Conservation (phyloP, 2,113 vertebrate species). For the Agapornis roseicollis region DNA sequence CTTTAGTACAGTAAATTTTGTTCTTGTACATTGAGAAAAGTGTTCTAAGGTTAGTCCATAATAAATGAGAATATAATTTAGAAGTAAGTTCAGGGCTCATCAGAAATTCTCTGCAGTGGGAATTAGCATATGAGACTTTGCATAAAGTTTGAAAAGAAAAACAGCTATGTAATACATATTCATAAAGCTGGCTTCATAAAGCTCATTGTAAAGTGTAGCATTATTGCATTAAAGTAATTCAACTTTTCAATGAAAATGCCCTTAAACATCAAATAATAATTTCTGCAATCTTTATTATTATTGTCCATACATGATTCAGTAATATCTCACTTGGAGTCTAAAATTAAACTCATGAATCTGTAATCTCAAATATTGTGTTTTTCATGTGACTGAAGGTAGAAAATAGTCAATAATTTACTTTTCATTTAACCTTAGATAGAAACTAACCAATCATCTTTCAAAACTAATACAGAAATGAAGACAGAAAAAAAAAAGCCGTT, state of each 20-base stretch:
- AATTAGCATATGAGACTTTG: slow-evolving; percentile 30
- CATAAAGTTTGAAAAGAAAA: slow-evolving; percentile 17
- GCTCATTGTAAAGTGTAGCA: neutral
- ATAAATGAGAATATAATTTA: slow-evolving; percentile 17
- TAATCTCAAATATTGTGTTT: neutral
- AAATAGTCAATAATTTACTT: slow-evolving; percentile 7
- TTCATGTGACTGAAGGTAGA: neutral
- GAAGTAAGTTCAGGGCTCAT: slow-evolving; percentile 25
- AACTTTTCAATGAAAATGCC: slow-evolving; percentile 38
- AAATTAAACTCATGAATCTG: slow-evolving; percentile 28
- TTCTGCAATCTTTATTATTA: slow-evolving; percentile 9
- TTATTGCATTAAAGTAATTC: slow-evolving; percentile 32
- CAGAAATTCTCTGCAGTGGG: slow-evolving; percentile 10
- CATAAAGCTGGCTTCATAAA: neutral
- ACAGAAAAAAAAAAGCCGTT: neutral
- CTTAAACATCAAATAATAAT: slow-evolving; percentile 21
- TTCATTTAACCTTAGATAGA: neutral
- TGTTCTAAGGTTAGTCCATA: neutral
- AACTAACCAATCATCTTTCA: neutral
- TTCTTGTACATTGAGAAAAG: neutral
- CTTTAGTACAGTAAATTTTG: neutral
- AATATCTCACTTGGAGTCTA: neutral
- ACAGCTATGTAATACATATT: slow-evolving; percentile 32
- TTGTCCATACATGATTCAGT: neutral
- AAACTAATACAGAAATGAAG: neutral